Percentiles rank a stretch among this genome's conserved stretches.
phyloP scores from a whole-genome alignment of 1,140 invertebrate species.

The Thrips palmi region DNA sequence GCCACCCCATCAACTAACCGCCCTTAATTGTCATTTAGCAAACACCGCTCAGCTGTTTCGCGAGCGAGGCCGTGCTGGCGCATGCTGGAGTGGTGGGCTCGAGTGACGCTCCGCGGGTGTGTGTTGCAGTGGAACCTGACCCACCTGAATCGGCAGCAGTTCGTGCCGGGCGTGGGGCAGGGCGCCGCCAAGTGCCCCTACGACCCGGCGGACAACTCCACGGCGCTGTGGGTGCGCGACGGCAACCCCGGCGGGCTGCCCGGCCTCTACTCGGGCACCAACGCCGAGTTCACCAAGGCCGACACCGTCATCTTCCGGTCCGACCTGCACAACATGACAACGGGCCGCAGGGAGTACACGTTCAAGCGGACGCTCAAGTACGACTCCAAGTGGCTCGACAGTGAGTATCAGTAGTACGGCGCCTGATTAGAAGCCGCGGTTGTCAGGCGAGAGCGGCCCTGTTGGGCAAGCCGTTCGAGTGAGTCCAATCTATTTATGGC shows the following conservation, averaged over 20 bases:
- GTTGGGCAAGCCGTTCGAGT: too few species aligned
- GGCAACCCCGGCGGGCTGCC: slow-evolving; percentile 78
- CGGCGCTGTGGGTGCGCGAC: slow-evolving; percentile 81
- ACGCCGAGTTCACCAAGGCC: slow-evolving; percentile 86
- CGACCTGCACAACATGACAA: slow-evolving; percentile 71
- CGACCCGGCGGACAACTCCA: slow-evolving; percentile 83
- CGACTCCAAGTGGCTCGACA: slow-evolving; percentile 95
- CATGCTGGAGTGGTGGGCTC: too few species aligned
- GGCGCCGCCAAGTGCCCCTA: slow-evolving; percentile 87
- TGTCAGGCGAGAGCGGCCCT: too few species aligned
- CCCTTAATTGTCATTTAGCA: slow-evolving; percentile 20
- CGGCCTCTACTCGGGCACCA: slow-evolving; percentile 83
- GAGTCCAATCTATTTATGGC: too few species aligned
- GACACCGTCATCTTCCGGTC: slow-evolving; percentile 93
- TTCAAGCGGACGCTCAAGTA: slow-evolving; percentile 90
- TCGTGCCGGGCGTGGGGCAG: slow-evolving; percentile 74
- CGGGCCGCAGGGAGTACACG: slow-evolving; percentile 53
- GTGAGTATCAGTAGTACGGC: slow-evolving; percentile 59
- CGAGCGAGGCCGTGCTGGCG: slow-evolving; percentile 15
- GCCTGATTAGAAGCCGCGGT: too few species aligned
- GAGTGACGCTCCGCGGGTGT: too few species aligned
- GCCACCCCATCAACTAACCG: too few species aligned
- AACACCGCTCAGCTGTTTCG: slow-evolving; percentile 20
- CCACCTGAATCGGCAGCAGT: slow-evolving; percentile 58
- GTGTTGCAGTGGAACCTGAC: slow-evolving; percentile 53